phyloP scores from a whole-genome alignment of 2,888 invertebrate genomes.

The Aphodius granarius region DNA sequence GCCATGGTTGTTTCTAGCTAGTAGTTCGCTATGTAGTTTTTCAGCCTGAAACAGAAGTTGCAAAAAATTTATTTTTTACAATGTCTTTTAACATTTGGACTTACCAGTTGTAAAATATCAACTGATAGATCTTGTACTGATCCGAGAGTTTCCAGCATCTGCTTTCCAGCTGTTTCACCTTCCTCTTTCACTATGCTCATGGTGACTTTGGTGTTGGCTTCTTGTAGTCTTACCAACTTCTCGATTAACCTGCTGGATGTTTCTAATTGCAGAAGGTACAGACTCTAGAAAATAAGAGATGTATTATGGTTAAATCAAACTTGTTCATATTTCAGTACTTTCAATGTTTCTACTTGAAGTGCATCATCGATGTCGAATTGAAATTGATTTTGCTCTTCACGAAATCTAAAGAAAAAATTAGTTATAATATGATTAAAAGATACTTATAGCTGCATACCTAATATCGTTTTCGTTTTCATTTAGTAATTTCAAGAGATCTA shows the following conservation, averaged over 20 bases:
- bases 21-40: slow-evolving; percentile 39
- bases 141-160: slow-evolving; percentile 45
- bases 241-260: slow-evolving; percentile 50
- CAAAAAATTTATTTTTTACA: background rate
- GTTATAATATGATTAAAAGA: background rate
- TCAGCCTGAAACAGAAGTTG: slow-evolving; percentile 41
- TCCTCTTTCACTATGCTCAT: slow-evolving; percentile 41
- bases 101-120: slow-evolving; percentile 51
- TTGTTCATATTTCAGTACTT: slow-evolving; percentile 16
- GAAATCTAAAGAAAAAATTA: slow-evolving; percentile 6
- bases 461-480: slow-evolving; percentile 53
- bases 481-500: slow-evolving; percentile 52
- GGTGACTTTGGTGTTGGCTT: slow-evolving; percentile 46
- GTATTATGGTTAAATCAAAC: slow-evolving; percentile 1
- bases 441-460: slow-evolving; percentile 34
- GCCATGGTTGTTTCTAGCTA: slow-evolving; percentile 26
- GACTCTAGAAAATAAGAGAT: slow-evolving; percentile 20
- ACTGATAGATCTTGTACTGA: slow-evolving; percentile 50
- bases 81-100: slow-evolving; percentile 18
- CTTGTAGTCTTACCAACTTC: slow-evolving; percentile 52
- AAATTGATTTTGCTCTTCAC: slow-evolving; percentile 9
- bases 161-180: slow-evolving; percentile 36
- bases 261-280: slow-evolving; percentile 48
- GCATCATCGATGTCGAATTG: background rate
- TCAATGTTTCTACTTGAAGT: slow-evolving; percentile 16